Evolutionary conservation across 2,888 invertebrate genomes (phyloP).

Genomic region (Eupithecia inturbata): DNA sequence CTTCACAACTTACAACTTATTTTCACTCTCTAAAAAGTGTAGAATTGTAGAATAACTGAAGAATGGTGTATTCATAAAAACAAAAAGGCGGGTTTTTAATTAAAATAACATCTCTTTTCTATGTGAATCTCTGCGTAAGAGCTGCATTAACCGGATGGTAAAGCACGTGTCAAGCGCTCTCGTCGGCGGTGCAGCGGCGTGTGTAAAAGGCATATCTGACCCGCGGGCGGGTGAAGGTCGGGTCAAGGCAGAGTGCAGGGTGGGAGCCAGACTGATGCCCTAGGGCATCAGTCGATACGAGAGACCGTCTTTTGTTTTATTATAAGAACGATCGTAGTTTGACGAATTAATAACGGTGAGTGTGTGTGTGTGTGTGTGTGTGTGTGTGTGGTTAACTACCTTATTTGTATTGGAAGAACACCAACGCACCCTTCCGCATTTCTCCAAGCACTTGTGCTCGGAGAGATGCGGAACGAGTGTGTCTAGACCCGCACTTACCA

Average conservation of each 20-base stretch:
- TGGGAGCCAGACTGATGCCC: slow-evolving; percentile 21
- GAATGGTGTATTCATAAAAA: background rate
- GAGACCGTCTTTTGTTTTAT: slow-evolving; percentile 3
- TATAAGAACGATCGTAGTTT: too few relatives aligned
- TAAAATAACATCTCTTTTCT: slow-evolving; percentile 1
- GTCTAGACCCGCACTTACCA: too few relatives aligned
- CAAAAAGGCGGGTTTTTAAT: background rate
- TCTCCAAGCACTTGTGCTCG: too few relatives aligned
- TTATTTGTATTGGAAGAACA: too few relatives aligned
- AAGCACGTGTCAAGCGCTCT: slow-evolving; percentile 31
- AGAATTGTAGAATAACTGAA: too few relatives aligned
- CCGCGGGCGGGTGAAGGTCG: slow-evolving; percentile 59
- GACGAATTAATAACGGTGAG: too few relatives aligned
- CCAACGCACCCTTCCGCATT: too few relatives aligned
- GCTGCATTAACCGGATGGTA: slow-evolving; percentile 19
- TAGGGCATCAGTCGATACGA: background rate
- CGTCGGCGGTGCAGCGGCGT: slow-evolving; percentile 28
- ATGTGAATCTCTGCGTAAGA: background rate
- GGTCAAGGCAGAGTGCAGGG: slow-evolving; percentile 73
- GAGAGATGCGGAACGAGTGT: too few relatives aligned
- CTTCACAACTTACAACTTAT: background rate
- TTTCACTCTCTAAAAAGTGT: background rate
- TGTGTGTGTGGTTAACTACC: too few relatives aligned
- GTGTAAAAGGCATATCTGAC: slow-evolving; percentile 41
- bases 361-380: too few relatives aligned